A percentile compares a stretch with the other conserved stretches of the same genome.
Conservation (phyloP, 2,113 vertebrate species). For the Chunga burmeisteri region DNA sequence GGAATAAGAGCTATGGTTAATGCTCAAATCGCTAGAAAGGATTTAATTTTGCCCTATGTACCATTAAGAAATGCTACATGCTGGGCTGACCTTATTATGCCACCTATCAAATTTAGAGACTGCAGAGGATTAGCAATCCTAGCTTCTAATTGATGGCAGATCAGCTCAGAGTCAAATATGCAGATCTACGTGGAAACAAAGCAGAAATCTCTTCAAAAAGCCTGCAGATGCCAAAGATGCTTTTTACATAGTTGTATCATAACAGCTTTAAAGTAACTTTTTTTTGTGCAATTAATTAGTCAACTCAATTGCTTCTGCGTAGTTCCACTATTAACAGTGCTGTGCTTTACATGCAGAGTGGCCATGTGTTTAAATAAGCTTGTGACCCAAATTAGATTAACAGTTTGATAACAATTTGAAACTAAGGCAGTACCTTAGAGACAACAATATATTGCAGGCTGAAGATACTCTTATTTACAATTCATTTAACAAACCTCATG, state of each 20-base stretch:
- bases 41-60: constrained; percentile 15
- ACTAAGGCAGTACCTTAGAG: constrained; percentile 61
- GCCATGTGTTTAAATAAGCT: constrained; percentile 53
- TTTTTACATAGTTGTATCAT: background rate
- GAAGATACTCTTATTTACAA: constrained; percentile 69
- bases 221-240: constrained; percentile 5
- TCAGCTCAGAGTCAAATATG: constrained; percentile 5
- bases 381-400: constrained; percentile 59
- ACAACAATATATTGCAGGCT: constrained; percentile 60
- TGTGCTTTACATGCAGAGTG: constrained; percentile 56
- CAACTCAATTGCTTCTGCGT: constrained; percentile 1
- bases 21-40: constrained; percentile 18
- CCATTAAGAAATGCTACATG: constrained; percentile 3
- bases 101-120: constrained; percentile 50
- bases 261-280: background rate
- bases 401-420: constrained; percentile 63
- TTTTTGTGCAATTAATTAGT: constrained; percentile 12
- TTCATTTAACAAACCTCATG: constrained; percentile 85
- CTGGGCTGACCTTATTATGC: constrained; percentile 50
- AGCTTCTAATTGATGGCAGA: constrained; percentile 44
- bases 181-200: background rate
- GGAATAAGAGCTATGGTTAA: background rate
- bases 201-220: constrained; percentile 24
- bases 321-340: constrained; percentile 38
- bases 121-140: constrained; percentile 53